Conservation (phyloP, 2,888 invertebrate genomes). For the Spilosoma lubricipeda region DNA sequence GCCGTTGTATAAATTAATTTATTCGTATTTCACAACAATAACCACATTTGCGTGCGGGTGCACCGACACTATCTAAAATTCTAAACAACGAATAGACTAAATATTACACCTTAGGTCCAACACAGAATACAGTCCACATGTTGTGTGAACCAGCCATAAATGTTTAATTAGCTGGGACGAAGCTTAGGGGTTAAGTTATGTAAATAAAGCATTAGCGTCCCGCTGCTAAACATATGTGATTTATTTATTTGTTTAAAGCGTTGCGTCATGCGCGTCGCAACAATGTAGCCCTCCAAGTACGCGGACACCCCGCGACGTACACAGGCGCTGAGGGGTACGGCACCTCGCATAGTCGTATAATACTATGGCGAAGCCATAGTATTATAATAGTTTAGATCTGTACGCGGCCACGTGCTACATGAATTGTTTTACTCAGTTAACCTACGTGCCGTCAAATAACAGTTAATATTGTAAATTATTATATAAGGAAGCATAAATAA, state of each 20-base stretch:
- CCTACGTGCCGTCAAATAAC: too few relatives aligned
- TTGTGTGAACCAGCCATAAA: background rate
- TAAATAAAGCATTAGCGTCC: slow-evolving; percentile 16
- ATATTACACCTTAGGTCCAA: background rate
- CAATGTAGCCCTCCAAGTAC: background rate
- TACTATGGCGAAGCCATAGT: too few relatives aligned
- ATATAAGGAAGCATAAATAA: too few relatives aligned
- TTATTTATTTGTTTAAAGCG: slow-evolving; percentile 42
- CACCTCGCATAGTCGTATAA: background rate
- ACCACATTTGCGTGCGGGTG: too few relatives aligned
- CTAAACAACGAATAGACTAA: too few relatives aligned
- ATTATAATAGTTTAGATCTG: too few relatives aligned
- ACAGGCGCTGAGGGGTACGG: background rate
- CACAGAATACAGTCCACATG: background rate
- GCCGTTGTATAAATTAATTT: too few relatives aligned
- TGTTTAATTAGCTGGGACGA: background rate
- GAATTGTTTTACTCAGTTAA: too few relatives aligned
- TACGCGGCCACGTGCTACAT: too few relatives aligned
- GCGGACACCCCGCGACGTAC: background rate
- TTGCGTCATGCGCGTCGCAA: slow-evolving; percentile 8
- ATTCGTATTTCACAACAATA: too few relatives aligned
- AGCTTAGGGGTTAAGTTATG: background rate
- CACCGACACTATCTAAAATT: too few relatives aligned
- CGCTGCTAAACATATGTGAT: slow-evolving; percentile 40
- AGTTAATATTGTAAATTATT: too few relatives aligned